Evolutionary conservation across 2,797 vertebrate species (phyloP), one percentile per base, ranked within the genome.

Genomic region (Etheostoma perlongum): DNA sequence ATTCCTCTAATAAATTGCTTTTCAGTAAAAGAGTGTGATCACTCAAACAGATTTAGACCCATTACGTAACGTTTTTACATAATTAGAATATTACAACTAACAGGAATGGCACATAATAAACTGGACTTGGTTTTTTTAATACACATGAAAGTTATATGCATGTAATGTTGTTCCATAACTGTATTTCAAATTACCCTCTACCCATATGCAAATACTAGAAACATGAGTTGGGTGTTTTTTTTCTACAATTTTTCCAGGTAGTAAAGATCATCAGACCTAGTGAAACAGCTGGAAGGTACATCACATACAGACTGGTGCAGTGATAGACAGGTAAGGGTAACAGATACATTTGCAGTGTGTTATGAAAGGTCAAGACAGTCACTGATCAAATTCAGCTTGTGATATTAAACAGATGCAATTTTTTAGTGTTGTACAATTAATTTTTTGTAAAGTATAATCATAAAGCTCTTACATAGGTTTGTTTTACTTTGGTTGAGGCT

Each of bases 191-290:
- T 54, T 1, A 23, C n/a, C 6, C 1, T n/a, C 0, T 1, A 10
- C 11, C 12, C 11, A 16, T 18, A 66, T 67, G 15, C 42, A 72
- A 62, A 62, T 15, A 46, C 40, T 19, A 8, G 2, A 18, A 30
- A 51, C 15, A 40, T 4, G 14, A 21, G 36, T 30, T 33, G 6
- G 15, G 4, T 61, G 1, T n/a, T 44, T 36, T 21, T 78, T 60
- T 57, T 58, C 13, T 16, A 54, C 3, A 48, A 25, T 21, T 48
- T 76, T 68, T 19, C 0, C 82, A 99, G 98, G 98, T 99, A 7
- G 98, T 99, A 71, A 99, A 99, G 93, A 99, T 99, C 85, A 99
- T 99, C 68, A 91, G 98, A 64, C 97, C 98, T 0, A 99, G 98
- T 10, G 97, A 99, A 93, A 99, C 97, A 0, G 98, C 98, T 0